Evolutionary conservation across 2,113 vertebrate genomes (phyloP).

Genomic region (Melanerpes formicivorus): DNA sequence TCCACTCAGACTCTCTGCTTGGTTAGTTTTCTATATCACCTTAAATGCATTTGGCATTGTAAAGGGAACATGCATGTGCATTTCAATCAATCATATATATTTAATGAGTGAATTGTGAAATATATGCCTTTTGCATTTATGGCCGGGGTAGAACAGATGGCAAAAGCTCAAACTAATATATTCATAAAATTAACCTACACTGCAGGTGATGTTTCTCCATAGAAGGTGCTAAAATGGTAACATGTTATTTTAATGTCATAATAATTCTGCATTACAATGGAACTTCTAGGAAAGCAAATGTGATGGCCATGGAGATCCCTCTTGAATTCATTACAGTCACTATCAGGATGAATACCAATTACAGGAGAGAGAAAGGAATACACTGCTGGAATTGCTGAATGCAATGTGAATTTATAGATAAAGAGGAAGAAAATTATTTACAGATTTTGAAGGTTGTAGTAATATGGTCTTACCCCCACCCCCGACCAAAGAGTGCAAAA

Average conservation of each 20-base stretch:
- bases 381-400: constrained; percentile 9
- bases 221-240: constrained; percentile 23
- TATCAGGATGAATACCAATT: constrained; percentile 33
- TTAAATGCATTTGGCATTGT: not conserved
- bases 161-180: constrained; percentile 44
- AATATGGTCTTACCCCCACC: not conserved
- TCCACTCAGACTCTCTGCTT: not conserved
- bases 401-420: not conserved
- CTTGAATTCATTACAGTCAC: constrained; percentile 54
- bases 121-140: constrained; percentile 44
- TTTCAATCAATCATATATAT: constrained; percentile 53
- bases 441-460: not conserved
- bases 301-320: not conserved
- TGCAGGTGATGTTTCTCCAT: constrained; percentile 46
- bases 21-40: not conserved
- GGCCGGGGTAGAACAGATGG: constrained; percentile 57
- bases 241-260: constrained; percentile 23
- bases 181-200: constrained; percentile 45
- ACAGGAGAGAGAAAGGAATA: not conserved
- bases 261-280: constrained; percentile 10
- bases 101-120: constrained; percentile 57
- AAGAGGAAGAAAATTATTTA: not conserved
- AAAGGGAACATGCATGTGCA: not conserved
- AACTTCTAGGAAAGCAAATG: constrained; percentile 26
- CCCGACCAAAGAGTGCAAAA: not conserved